Percentiles rank a stretch among this genome's conserved stretches.
phyloP scores from a whole-genome alignment of 2,888 invertebrate genomes.

The Lypha dubia region DNA sequence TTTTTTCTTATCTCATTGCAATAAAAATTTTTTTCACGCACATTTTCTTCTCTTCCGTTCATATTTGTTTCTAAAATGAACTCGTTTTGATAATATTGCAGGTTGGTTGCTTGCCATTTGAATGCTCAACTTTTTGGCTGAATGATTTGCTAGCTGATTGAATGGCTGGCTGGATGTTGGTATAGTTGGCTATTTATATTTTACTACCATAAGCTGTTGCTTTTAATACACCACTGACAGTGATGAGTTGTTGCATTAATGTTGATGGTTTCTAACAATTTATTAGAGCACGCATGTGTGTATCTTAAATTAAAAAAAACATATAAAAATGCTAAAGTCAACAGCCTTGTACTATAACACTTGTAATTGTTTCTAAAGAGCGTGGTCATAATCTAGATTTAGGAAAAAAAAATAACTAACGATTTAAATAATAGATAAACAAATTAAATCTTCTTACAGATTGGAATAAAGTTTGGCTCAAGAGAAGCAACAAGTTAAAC shows the following conservation, averaged over 20 bases:
- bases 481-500: slow-evolving; percentile 4
- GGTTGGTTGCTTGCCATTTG: slow-evolving; percentile 73
- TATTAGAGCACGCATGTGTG: slow-evolving; percentile 79
- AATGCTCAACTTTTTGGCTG: slow-evolving; percentile 64
- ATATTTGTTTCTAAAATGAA: slow-evolving; percentile 60
- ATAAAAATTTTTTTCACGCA: slow-evolving; percentile 32
- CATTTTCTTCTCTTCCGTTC: slow-evolving; percentile 9
- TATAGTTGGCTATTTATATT: slow-evolving; percentile 52
- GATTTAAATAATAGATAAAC: not conserved
- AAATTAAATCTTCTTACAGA: slow-evolving; percentile 7
- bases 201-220: slow-evolving; percentile 68
- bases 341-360: slow-evolving; percentile 72
- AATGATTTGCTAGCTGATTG: slow-evolving; percentile 22
- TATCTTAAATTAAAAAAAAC: slow-evolving; percentile 3
- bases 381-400: slow-evolving; percentile 40
- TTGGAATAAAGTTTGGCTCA: not conserved
- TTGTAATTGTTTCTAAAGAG: slow-evolving; percentile 65
- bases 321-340: slow-evolving; percentile 42
- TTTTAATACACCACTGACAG: slow-evolving; percentile 78
- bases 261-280: slow-evolving; percentile 79
- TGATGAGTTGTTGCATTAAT: slow-evolving; percentile 81
- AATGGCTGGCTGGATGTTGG: not conserved
- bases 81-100: slow-evolving; percentile 72
- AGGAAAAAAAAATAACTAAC: not conserved
- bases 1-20: slow-evolving; percentile 2